These are phyloP conservation scores for Gobionotothen gibberifrons DNA, from an alignment of 2,797 vertebrate genomes.

Conservation along the genomic window DNA sequence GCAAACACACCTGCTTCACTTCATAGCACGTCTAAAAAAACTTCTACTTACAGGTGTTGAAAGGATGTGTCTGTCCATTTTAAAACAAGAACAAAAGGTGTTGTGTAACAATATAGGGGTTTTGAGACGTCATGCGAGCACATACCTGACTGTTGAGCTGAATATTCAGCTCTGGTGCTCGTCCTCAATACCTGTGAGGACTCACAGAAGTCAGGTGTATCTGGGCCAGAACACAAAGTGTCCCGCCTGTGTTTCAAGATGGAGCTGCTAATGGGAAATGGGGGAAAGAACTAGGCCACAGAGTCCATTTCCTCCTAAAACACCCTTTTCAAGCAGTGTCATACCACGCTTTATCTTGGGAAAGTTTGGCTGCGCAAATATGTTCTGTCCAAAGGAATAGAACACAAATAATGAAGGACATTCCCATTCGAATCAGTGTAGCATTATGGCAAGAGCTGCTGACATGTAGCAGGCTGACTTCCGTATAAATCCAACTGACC, in stretches of 20 bases:
- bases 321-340: slow-evolving; percentile 26
- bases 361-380: neutral
- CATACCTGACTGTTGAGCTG: slow-evolving; percentile 53
- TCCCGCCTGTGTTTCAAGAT: slow-evolving; percentile 42
- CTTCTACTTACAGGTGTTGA: slow-evolving; percentile 29
- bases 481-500: too few species aligned
- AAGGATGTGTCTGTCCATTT: neutral
- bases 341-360: neutral
- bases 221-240: slow-evolving; percentile 66
- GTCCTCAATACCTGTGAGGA: slow-evolving; percentile 73
- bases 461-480: too few species aligned
- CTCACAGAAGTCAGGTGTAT: slow-evolving; percentile 72
- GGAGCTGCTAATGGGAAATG: slow-evolving; percentile 52
- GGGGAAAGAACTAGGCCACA: slow-evolving; percentile 69
- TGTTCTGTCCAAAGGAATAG: neutral
- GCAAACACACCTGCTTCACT: slow-evolving; percentile 55
- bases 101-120: neutral
- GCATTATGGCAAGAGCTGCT: too few species aligned
- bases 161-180: slow-evolving; percentile 35
- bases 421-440: too few species aligned
- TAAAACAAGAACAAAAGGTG: neutral
- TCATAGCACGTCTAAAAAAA: slow-evolving; percentile 23
- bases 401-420: too few species aligned
- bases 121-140: slow-evolving; percentile 25
- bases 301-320: slow-evolving; percentile 55